phyloP scores from a whole-genome alignment of 2,797 vertebrate genomes.

The Staurois parvus region DNA sequence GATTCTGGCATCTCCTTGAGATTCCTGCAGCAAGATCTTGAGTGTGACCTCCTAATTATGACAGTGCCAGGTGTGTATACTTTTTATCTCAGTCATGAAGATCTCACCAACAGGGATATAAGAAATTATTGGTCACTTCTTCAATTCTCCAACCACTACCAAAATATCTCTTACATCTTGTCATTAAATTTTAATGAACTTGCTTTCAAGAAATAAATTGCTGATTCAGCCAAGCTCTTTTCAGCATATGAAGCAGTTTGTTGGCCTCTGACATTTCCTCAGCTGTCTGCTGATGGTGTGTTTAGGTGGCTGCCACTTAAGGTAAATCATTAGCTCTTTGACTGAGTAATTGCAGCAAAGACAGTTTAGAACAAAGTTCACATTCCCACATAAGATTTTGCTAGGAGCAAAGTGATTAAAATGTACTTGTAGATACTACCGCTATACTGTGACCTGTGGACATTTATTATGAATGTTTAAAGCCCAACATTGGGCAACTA shows the following conservation, averaged over 20 bases:
- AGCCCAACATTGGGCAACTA: no score
- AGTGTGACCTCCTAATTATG: no score
- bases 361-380: slow-evolving; percentile 36
- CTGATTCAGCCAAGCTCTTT: slow-evolving; percentile 14
- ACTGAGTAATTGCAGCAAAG: slow-evolving; percentile 11
- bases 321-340: slow-evolving; percentile 32
- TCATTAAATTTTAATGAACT: slow-evolving; percentile 48
- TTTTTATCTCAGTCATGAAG: no score
- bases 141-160: no score
- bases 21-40: no score
- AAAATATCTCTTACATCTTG: background rate
- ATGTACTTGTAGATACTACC: background rate
- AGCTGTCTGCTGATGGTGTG: slow-evolving; percentile 19
- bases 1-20: no score
- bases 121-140: no score
- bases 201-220: slow-evolving; percentile 19
- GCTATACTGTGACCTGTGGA: no score
- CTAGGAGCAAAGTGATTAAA: slow-evolving; percentile 3
- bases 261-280: slow-evolving; percentile 22
- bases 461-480: no score
- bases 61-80: no score
- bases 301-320: slow-evolving; percentile 22
- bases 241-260: slow-evolving; percentile 3
- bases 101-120: no score
- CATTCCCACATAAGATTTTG: slow-evolving; percentile 9